A percentile compares a stretch with the other conserved stretches of the same genome.
Evolutionary conservation across 2,797 vertebrate species (phyloP).

Genomic region (Eulemur rubriventer): DNA sequence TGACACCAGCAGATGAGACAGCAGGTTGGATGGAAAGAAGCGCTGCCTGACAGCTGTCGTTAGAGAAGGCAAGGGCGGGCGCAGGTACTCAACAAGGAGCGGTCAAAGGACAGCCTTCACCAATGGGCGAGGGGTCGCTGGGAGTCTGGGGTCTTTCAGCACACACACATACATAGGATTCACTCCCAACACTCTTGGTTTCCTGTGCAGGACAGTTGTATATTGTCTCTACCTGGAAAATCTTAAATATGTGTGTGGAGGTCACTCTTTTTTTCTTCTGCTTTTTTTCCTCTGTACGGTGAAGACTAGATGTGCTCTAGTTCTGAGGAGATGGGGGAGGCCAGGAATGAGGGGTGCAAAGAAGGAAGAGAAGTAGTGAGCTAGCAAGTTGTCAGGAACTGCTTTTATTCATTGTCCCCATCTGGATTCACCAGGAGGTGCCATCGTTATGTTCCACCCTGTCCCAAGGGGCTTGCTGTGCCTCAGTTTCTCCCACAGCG

Average conservation of each 20-base stretch:
- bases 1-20: neutral
- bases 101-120: neutral
- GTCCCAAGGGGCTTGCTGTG: neutral
- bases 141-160: neutral
- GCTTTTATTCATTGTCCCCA: neutral
- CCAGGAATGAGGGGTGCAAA: neutral
- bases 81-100: neutral
- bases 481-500: neutral
- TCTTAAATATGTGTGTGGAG: neutral
- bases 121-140: neutral
- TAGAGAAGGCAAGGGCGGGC: neutral
- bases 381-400: neutral
- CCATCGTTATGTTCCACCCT: rapidly evolving
- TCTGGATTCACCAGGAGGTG: neutral
- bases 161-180: neutral
- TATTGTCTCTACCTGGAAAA: neutral
- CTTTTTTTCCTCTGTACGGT: neutral
- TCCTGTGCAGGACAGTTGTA: neutral
- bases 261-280: neutral
- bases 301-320: neutral
- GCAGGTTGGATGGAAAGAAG: neutral
- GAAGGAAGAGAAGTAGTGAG: neutral
- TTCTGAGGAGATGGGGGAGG: neutral
- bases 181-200: neutral
- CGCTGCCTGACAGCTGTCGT: neutral